Conservation (phyloP, 2,888 invertebrate genomes). For the Diaperis boleti region DNA sequence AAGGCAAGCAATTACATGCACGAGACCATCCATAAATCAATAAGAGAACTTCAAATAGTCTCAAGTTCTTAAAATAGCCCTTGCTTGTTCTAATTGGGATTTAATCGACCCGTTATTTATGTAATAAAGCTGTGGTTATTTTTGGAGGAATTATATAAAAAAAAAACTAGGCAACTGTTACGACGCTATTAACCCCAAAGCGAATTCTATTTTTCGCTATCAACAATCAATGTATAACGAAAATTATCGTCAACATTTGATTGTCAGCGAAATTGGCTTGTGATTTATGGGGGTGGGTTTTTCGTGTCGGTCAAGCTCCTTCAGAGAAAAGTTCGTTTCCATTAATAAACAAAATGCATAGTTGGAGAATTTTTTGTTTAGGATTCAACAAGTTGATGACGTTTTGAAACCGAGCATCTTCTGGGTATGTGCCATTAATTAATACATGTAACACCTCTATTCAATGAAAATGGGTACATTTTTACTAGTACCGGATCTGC, state of each 20-base stretch:
- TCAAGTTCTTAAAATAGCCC: slow-evolving; percentile 37
- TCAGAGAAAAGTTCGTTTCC: slow-evolving; percentile 25
- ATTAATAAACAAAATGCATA: slow-evolving; percentile 37
- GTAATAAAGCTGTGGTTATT: slow-evolving; percentile 28
- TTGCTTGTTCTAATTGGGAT: slow-evolving; percentile 32
- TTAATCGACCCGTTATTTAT: slow-evolving; percentile 40
- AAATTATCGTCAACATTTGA: slow-evolving; percentile 31
- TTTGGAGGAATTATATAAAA: slow-evolving; percentile 13
- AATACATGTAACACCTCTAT: no score
- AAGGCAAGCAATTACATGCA: slow-evolving; percentile 42
- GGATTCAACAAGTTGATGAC: slow-evolving; percentile 37
- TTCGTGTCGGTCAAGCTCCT: slow-evolving; percentile 31
- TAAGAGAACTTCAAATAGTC: slow-evolving; percentile 39
- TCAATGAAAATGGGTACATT: no score
- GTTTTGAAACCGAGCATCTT: not conserved
- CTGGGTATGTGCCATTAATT: no score
- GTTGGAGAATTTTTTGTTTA: slow-evolving; percentile 18
- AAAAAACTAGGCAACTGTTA: slow-evolving; percentile 27
- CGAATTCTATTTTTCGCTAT: slow-evolving; percentile 14
- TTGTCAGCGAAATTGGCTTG: slow-evolving; percentile 10
- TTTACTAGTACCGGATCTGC: no score
- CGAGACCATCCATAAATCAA: slow-evolving; percentile 40
- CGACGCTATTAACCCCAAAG: slow-evolving; percentile 33
- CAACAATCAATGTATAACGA: slow-evolving; percentile 26
- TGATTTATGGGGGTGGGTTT: slow-evolving; percentile 36